Percentiles rank a stretch among this genome's conserved stretches.
phyloP scores from a whole-genome alignment of 2,888 invertebrate species.

The Hyposoter didymator region DNA sequence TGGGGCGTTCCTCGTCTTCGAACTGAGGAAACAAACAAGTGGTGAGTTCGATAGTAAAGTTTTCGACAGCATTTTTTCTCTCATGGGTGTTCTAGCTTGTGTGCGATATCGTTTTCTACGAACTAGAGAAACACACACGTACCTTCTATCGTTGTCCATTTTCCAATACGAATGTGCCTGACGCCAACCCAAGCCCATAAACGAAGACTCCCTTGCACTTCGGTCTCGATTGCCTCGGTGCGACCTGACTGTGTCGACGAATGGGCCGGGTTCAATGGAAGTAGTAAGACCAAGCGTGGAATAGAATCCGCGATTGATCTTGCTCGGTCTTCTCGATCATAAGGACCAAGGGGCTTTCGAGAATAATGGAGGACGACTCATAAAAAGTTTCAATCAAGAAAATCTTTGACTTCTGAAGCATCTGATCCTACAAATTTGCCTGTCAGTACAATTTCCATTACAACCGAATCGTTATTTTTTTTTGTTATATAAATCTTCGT shows the following conservation, averaged over 20 bases:
- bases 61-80: constrained; percentile 50
- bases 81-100: constrained; percentile 9
- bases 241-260: not conserved
- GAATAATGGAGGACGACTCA: constrained; percentile 15
- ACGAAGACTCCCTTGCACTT: constrained; percentile 37
- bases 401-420: constrained; percentile 12
- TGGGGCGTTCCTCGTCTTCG: constrained; percentile 48
- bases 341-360: not conserved
- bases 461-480: not conserved
- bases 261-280: constrained; percentile 20
- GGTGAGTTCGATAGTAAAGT: constrained; percentile 56
- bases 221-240: constrained; percentile 6
- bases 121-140: constrained; percentile 11
- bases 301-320: constrained; percentile 37
- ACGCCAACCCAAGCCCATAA: constrained; percentile 41
- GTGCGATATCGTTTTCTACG: constrained; percentile 53
- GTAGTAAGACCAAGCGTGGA: constrained; percentile 22
- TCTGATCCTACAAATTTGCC: not conserved
- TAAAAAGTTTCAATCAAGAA: not conserved
- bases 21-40: constrained; percentile 35
- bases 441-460: not conserved
- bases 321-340: constrained; percentile 10
- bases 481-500: too few species aligned
- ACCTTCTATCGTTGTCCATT: constrained; percentile 32
- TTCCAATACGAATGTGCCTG: constrained; percentile 53